phyloP scores from a whole-genome alignment of 2,113 vertebrate species.

The Leucopsar rothschildi region DNA sequence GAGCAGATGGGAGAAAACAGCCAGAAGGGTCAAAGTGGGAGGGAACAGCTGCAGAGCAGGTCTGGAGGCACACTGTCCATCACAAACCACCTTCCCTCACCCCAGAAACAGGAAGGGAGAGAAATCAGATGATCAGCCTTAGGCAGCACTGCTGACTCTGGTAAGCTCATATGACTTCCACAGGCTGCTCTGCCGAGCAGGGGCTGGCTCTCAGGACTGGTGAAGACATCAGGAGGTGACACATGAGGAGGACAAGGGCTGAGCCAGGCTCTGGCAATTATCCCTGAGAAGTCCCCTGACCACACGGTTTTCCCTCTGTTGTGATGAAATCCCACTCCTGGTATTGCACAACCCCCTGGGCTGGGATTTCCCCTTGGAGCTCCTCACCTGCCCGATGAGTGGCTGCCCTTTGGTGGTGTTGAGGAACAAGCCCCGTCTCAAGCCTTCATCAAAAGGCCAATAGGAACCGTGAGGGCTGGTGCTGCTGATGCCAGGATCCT shows the following conservation, averaged over 20 bases:
- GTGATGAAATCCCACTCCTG: neutral
- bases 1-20: neutral
- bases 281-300: neutral
- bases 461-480: constrained; percentile 76
- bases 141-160: neutral
- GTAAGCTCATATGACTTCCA: constrained; percentile 43
- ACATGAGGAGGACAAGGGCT: neutral
- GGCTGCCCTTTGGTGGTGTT: constrained; percentile 77
- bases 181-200: neutral
- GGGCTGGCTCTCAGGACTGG: fast-evolving
- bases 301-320: neutral
- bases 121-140: constrained; percentile 9
- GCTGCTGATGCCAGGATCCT: constrained; percentile 89
- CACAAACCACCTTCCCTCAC: neutral
- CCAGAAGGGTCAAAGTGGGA: neutral
- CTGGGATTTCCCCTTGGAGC: neutral
- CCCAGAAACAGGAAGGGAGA: constrained; percentile 27
- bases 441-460: constrained; percentile 84
- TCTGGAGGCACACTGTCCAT: fast-evolving
- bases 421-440: constrained; percentile 81
- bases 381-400: constrained; percentile 82
- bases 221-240: neutral
- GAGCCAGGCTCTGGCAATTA: neutral
- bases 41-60: neutral
- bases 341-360: neutral